Evolutionary conservation across 2,797 vertebrate species (phyloP), one percentile per base, ranked within the genome.

Genomic region (Threskiornis aethiopicus): DNA sequence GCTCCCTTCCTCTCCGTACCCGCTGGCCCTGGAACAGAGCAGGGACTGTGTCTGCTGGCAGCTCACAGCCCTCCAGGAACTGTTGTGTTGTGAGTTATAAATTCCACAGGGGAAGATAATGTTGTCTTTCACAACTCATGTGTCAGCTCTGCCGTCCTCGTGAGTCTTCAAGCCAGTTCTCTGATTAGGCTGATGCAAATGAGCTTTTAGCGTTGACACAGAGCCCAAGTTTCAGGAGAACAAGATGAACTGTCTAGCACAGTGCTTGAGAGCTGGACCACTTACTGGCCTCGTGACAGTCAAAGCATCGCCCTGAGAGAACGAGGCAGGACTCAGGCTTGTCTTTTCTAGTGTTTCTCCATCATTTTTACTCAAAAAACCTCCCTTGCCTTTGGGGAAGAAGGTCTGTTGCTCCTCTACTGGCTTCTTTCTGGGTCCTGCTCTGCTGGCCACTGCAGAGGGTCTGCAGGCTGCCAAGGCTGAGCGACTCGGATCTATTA

Each of bases 321-420:
- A 44, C 3, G 16, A 64, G n/a, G 22, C 42, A 46, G 47, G 44
- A 22, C 47, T 37, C 21, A 26, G 24, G 3, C 39, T 66, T 39
- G 9, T 46, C 22, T 54, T 18, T 78, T 49, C 13, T 42, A 11
- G 6, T 11, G 1, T 61, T 81, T 92, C 17, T 46, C 49, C 37
- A 41, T 11, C 5, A 7, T 10, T 75, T 91, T 57, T 19, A 5
- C 28, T 16, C 25, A 18, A 11, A 58, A 58, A 5, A 17, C 0
- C 26, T 25, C 14, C 42, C 19, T 46, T 46, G 22, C 18, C 22
- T 65, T 25, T 29, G 15, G 44, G 5, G 11, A 15, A 16, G 42
- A 41, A 54, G 26, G 7, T 28, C 26, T 0, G 0, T 17, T n/a
- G 21, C 33, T 54, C 21, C 25, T 47, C 47, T 10, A 0, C 46